Evolutionary conservation across 1,140 invertebrate species (phyloP).

Genomic region (Piezodorus guildinii): DNA sequence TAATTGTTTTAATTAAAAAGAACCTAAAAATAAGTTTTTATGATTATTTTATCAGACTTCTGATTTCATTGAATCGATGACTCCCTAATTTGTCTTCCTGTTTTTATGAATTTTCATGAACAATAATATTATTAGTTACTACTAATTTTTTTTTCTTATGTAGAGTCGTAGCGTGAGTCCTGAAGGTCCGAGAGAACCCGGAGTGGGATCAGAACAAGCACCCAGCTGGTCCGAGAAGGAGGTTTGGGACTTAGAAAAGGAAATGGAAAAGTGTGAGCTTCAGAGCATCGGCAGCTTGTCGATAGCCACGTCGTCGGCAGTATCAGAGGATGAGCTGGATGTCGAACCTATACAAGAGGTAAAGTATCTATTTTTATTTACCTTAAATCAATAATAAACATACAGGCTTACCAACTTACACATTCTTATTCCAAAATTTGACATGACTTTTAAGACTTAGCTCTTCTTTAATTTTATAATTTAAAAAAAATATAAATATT

Average conservation of each 20-base stretch:
- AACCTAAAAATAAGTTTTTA: too few species aligned
- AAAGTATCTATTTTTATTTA: neutral
- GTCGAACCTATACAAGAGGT: constrained; percentile 28
- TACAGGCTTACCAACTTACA: too few species aligned
- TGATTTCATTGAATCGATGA: too few species aligned
- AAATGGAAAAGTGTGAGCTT: constrained; percentile 30
- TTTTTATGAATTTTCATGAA: too few species aligned
- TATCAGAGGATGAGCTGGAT: constrained; percentile 30
- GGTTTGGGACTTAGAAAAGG: constrained; percentile 26
- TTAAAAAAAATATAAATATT: too few species aligned
- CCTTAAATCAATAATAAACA: neutral
- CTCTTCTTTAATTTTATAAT: too few species aligned
- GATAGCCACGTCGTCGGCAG: constrained; percentile 29
- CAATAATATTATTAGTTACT: too few species aligned
- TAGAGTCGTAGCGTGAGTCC: constrained; percentile 27
- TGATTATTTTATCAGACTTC: too few species aligned
- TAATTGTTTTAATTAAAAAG: too few species aligned
- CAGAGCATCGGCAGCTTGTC: constrained; percentile 30
- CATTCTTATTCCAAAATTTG: too few species aligned
- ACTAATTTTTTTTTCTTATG: neutral
- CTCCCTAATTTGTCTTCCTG: too few species aligned
- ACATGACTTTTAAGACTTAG: too few species aligned
- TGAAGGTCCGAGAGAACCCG: constrained; percentile 66
- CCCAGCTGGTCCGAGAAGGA: constrained; percentile 4
- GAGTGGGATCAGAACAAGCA: constrained; percentile 70